Conservation (phyloP, 2,113 vertebrate species). For the Oncorhynchus masou region DNA sequence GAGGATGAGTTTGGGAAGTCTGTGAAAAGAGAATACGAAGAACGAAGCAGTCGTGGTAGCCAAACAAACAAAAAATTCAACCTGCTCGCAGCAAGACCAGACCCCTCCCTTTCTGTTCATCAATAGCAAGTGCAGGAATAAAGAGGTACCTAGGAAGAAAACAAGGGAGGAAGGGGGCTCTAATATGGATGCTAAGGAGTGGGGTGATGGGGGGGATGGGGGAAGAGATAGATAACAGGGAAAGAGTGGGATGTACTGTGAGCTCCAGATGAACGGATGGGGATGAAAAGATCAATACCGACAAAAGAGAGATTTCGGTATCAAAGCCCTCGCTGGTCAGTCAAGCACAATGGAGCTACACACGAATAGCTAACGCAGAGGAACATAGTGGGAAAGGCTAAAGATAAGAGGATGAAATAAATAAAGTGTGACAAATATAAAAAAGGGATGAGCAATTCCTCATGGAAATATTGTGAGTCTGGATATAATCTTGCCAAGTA, state of each 20-base stretch:
- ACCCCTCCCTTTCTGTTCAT: not conserved
- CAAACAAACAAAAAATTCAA: constrained; percentile 3
- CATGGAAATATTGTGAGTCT: not conserved
- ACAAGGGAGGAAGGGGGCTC: not conserved
- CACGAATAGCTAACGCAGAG: not conserved
- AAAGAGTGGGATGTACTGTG: not conserved
- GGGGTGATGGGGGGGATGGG: not conserved
- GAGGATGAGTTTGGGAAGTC: not conserved
- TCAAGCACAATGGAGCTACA: too few species aligned
- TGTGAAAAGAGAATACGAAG: not conserved
- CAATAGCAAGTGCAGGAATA: not conserved
- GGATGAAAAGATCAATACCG: not conserved
- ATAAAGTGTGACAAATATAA: not conserved
- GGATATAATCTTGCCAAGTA: not conserved
- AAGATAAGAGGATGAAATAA: not conserved
- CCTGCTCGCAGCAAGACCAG: not conserved
- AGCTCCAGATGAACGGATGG: not conserved
- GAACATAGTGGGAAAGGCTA: not conserved
- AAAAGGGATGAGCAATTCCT: not conserved
- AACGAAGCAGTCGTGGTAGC: not conserved
- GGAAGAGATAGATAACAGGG: not conserved
- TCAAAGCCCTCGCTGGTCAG: too few species aligned
- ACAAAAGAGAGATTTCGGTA: not conserved
- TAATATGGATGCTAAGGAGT: not conserved
- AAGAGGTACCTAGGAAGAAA: not conserved